These are phyloP conservation scores for Leucoraja erinaceus DNA, from an alignment of 2,113 vertebrate species.

Conservation along the genomic window DNA sequence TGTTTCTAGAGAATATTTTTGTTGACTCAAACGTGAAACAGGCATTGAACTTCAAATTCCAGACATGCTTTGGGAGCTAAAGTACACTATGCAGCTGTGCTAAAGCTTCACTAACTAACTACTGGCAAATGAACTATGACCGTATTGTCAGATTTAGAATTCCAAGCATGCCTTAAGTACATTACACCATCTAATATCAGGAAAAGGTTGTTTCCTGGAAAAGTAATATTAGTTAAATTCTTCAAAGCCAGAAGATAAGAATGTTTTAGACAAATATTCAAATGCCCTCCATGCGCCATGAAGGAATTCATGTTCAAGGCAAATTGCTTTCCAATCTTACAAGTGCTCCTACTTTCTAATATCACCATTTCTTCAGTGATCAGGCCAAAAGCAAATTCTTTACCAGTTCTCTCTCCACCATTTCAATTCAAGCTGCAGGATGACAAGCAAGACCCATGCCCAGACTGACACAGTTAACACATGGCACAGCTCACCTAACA, in stretches of 20 bases:
- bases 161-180: neutral
- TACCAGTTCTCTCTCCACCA: neutral
- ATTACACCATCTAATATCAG: conserved; percentile 3
- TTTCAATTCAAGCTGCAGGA: neutral
- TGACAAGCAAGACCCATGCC: neutral
- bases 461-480: neutral
- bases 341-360: neutral
- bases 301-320: neutral
- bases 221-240: neutral
- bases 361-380: neutral
- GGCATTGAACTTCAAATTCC: conserved; percentile 3
- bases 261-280: neutral
- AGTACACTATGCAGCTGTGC: neutral
- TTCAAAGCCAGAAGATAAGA: neutral
- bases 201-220: neutral
- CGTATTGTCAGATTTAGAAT: conserved; percentile 9
- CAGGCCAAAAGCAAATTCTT: neutral
- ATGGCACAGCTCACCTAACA: neutral
- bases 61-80: conserved; percentile 8
- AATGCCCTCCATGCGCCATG: neutral
- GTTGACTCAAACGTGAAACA: neutral
- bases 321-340: neutral
- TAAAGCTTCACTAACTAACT: conserved; percentile 27
- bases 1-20: neutral
- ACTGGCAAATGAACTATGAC: neutral